Evolutionary conservation across 2,888 invertebrate species (phyloP).

Genomic region (Eupsilia transversa): DNA sequence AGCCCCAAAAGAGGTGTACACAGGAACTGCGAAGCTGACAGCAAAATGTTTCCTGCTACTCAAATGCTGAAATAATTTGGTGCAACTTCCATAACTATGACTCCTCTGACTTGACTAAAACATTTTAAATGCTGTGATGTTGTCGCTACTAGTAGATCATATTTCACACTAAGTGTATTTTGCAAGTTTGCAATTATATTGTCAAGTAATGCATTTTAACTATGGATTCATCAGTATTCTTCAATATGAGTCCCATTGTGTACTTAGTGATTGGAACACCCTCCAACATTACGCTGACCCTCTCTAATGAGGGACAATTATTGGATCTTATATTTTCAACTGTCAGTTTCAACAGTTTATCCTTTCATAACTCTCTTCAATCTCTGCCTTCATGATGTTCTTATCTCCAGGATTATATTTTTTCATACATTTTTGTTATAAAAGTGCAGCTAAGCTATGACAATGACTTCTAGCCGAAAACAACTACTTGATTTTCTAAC

Average conservation of each 20-base stretch:
- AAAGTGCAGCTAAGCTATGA: not conserved
- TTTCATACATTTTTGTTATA: not conserved
- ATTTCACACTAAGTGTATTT: not conserved
- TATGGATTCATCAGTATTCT: not conserved
- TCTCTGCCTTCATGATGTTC: not conserved
- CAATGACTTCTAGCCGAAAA: not conserved
- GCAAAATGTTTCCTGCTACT: not conserved
- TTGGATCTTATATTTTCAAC: not conserved
- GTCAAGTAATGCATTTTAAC: not conserved
- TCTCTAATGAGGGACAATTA: not conserved
- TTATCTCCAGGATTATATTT: not conserved
- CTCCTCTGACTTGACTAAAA: not conserved
- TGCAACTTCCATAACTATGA: not conserved
- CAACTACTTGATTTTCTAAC: not conserved
- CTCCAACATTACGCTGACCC: not conserved
- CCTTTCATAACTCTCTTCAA: not conserved
- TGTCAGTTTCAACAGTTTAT: not conserved
- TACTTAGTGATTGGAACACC: not conserved
- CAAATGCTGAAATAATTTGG: not conserved
- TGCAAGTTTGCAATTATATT: constrained; percentile 2
- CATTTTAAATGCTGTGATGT: not conserved
- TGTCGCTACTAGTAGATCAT: constrained; percentile 3
- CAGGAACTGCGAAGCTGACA: not conserved
- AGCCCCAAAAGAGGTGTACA: not conserved
- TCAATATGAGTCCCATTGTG: not conserved